Conservation (phyloP, 2,113 vertebrate genomes). For the Mungos mungo region DNA sequence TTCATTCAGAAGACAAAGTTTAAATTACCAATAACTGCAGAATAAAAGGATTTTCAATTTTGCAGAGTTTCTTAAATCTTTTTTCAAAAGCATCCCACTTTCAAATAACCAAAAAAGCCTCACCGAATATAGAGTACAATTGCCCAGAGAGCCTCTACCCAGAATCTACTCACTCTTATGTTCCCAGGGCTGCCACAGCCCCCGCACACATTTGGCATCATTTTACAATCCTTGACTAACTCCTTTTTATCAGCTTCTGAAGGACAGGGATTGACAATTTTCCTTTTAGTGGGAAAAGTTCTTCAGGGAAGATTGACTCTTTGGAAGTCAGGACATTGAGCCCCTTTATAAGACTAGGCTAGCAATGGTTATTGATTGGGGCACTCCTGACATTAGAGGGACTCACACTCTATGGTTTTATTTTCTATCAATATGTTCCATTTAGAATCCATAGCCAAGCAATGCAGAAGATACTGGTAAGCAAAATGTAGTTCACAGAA, state of each 20-base stretch:
- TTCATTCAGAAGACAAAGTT: neutral
- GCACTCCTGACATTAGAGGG: neutral
- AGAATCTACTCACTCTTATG: neutral
- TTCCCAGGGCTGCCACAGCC: accelerated
- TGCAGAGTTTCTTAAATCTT: neutral
- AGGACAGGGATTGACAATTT: neutral
- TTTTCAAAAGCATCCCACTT: neutral
- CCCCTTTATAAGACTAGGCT: neutral
- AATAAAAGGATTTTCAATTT: neutral
- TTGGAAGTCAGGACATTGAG: neutral
- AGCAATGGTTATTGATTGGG: neutral
- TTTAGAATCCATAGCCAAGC: neutral
- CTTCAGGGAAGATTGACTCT: neutral
- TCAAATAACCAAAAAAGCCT: neutral
- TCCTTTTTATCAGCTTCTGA: neutral
- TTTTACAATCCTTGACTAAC: neutral
- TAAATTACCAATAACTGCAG: neutral
- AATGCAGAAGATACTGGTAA: neutral
- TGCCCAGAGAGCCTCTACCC: neutral
- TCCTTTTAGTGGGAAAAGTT: neutral
- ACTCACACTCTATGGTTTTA: neutral
- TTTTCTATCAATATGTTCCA: neutral
- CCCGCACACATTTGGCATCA: neutral
- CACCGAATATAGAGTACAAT: too few relatives aligned
- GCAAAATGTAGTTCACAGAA: neutral